Conservation (phyloP, 2,888 invertebrate species). For the Phengaris arion region DNA sequence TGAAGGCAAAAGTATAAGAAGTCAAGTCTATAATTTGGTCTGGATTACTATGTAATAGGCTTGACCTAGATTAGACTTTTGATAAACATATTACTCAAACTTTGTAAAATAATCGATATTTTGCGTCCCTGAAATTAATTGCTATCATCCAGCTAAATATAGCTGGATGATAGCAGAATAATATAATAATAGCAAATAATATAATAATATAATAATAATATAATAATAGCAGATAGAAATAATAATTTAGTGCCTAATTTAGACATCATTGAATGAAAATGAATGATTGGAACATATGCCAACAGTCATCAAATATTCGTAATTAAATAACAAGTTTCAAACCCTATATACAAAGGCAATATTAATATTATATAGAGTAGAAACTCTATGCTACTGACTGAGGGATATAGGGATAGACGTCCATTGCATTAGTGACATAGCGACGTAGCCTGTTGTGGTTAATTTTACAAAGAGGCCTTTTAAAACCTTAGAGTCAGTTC, state of each 20-base stretch:
- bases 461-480: no score
- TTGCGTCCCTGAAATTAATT: constrained; percentile 13
- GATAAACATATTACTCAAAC: constrained; percentile 22
- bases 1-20: constrained; percentile 31
- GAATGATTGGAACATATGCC: no score
- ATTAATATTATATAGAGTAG: no score
- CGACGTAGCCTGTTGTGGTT: no score
- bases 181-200: no score
- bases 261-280: neutral
- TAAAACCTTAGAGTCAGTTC: no score
- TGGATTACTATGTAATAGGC: constrained; percentile 43
- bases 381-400: no score
- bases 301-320: neutral
- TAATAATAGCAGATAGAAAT: no score
- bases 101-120: constrained; percentile 23
- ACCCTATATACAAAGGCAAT: neutral
- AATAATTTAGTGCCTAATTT: neutral
- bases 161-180: no score
- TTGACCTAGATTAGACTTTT: constrained; percentile 35
- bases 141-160: constrained; percentile 9
- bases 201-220: no score
- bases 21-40: constrained; percentile 40
- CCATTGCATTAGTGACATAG: no score
- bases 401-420: no score
- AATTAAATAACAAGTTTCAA: neutral